A percentile compares a stretch with the other conserved stretches of the same genome.
phyloP scores from a whole-genome alignment of 2,797 vertebrate species.

The Harpagifer antarcticus region DNA sequence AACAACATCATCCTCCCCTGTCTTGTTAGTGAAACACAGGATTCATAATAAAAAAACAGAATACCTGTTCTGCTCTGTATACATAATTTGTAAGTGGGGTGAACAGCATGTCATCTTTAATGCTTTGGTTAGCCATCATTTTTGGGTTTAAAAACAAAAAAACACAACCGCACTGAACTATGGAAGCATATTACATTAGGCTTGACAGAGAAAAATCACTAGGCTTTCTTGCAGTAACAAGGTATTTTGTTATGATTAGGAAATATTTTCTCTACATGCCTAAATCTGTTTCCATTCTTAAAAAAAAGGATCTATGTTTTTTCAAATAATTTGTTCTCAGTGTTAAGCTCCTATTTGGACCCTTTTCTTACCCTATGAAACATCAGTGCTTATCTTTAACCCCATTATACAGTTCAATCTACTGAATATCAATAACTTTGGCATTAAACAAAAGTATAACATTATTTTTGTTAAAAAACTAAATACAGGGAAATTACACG shows the following conservation, averaged over 20 bases:
- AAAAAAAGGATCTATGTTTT: conserved; percentile 31
- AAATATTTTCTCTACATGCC: conserved; percentile 28
- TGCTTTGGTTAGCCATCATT: conserved; percentile 31
- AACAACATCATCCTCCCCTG: conserved; percentile 16
- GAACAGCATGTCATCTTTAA: conserved; percentile 11
- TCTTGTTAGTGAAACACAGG: conserved; percentile 32
- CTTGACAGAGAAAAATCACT: conserved; percentile 55
- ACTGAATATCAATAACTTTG: not conserved
- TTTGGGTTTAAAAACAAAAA: conserved; percentile 15
- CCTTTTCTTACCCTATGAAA: conserved; percentile 7
- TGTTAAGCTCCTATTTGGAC: conserved; percentile 14
- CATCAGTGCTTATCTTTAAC: not conserved
- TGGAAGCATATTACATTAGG: conserved; percentile 20
- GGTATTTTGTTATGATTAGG: conserved; percentile 61
- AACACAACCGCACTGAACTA: not conserved
- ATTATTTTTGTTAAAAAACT: not conserved
- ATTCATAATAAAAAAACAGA: conserved; percentile 46
- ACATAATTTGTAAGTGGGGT: conserved; percentile 10
- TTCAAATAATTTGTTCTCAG: not conserved
- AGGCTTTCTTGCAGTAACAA: conserved; percentile 33
- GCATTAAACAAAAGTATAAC: too few relatives aligned
- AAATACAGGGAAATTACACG: not conserved
- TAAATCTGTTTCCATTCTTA: conserved; percentile 33
- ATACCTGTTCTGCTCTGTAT: conserved; percentile 19
- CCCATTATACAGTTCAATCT: not conserved